These are phyloP conservation scores for Pomacea canaliculata DNA, from an alignment of 2,888 invertebrate species.

Conservation along the genomic window DNA sequence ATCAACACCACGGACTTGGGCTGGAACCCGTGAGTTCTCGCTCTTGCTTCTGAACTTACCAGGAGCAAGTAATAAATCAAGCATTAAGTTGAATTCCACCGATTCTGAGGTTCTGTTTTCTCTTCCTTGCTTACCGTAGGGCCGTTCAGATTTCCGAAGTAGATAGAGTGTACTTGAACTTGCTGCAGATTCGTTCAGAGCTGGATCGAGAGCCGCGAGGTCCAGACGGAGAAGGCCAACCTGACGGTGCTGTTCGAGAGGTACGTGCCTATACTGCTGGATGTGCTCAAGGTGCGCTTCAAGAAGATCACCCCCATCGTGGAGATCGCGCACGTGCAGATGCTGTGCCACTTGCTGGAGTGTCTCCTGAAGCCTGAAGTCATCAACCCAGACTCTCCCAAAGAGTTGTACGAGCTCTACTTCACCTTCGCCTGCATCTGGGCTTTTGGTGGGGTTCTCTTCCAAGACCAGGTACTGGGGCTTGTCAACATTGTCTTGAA, in stretches of 20 bases:
- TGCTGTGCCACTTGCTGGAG: conserved; percentile 90
- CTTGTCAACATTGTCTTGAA: neutral
- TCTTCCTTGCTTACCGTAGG: too few species aligned
- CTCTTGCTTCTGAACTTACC: neutral
- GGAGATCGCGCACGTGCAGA: conserved; percentile 86
- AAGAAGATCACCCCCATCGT: conserved; percentile 96
- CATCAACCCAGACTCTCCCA: conserved; percentile 88
- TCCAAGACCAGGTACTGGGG: conserved; percentile 82
- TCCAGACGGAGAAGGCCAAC: conserved; percentile 77
- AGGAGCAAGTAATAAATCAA: too few species aligned
- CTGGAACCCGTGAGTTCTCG: conserved; percentile 84
- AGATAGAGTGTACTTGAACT: too few species aligned
- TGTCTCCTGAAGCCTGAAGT: conserved; percentile 86
- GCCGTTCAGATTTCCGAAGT: too few species aligned
- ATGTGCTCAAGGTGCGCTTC: conserved; percentile 87
- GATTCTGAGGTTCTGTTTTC: too few species aligned
- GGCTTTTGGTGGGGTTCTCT: conserved; percentile 97
- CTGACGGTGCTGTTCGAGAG: conserved; percentile 94
- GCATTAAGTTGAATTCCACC: too few species aligned
- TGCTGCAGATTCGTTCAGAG: conserved; percentile 82
- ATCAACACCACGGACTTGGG: conserved; percentile 96
- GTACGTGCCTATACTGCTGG: conserved; percentile 92
- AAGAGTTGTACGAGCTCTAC: conserved; percentile 94
- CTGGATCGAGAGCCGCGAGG: conserved; percentile 72
- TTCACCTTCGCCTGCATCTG: conserved; percentile 96